phyloP scores from a whole-genome alignment of 2,888 invertebrate genomes.

The Spicauda simplicius region DNA sequence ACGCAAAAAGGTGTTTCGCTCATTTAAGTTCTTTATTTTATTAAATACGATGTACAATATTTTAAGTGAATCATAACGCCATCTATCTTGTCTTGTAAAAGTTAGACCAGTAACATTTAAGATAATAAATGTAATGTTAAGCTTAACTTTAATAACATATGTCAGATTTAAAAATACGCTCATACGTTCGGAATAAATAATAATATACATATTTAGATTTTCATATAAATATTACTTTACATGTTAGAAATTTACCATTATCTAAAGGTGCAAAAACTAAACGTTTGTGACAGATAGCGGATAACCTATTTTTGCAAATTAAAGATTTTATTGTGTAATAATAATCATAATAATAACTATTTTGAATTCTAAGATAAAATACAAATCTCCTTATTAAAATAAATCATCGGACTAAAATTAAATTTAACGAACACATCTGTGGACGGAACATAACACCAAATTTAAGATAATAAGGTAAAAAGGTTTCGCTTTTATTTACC shows the following conservation, averaged over 20 bases:
- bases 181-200: not conserved
- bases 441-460: not conserved
- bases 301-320: conserved; percentile 1
- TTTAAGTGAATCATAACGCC: too few relatives aligned
- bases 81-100: too few relatives aligned
- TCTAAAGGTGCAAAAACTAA: not conserved
- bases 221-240: not conserved
- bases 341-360: too few relatives aligned
- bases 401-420: not conserved
- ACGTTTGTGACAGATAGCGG: conserved; percentile 3
- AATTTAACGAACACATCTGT: not conserved
- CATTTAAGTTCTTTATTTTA: too few relatives aligned
- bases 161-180: not conserved
- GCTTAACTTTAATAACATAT: not conserved
- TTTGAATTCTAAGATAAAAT: too few relatives aligned
- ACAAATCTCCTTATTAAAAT: too few relatives aligned
- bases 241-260: not conserved
- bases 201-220: too few relatives aligned
- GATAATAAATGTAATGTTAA: not conserved
- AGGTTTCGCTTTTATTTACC: conserved; percentile 16
- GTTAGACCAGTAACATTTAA: too few relatives aligned
- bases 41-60: too few relatives aligned
- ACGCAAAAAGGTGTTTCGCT: too few relatives aligned
- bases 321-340: not conserved
- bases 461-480: conserved; percentile 5